phyloP scores from a whole-genome alignment of 2,113 vertebrate genomes.

The Ptilorrhoa leucosticta region DNA sequence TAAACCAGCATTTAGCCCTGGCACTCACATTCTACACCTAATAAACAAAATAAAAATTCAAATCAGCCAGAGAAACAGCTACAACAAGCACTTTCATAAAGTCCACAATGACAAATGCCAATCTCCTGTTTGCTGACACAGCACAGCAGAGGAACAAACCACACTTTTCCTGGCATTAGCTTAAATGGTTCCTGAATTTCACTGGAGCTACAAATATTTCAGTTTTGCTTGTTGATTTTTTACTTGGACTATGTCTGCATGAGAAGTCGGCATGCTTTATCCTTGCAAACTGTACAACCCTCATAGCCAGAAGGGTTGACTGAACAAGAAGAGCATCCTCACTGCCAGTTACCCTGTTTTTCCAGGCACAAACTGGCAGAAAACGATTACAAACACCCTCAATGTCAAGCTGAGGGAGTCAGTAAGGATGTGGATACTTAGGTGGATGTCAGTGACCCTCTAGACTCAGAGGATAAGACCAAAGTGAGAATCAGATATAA shows the following conservation, averaged over 20 bases:
- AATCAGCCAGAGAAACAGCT: slow-evolving; percentile 43
- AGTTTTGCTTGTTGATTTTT: background rate
- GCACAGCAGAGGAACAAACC: background rate
- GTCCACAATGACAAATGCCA: slow-evolving; percentile 35
- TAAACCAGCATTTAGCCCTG: slow-evolving; percentile 34
- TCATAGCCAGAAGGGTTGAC: background rate
- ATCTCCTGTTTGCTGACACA: slow-evolving; percentile 9
- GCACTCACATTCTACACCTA: slow-evolving; percentile 10
- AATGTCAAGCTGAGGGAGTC: background rate
- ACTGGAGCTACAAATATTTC: background rate
- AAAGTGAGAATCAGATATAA: background rate
- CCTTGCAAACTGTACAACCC: background rate
- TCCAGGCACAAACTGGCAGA: background rate
- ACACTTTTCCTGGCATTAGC: background rate
- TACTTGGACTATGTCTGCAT: background rate
- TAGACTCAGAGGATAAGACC: background rate
- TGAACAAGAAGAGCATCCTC: background rate
- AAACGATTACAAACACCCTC: background rate
- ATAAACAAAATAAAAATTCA: slow-evolving; percentile 61
- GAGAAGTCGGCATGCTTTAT: background rate
- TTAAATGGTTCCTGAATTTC: background rate
- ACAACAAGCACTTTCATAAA: slow-evolving; percentile 35
- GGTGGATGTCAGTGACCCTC: background rate
- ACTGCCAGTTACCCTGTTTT: background rate
- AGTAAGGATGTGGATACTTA: background rate